Evolutionary conservation across 2,888 invertebrate species (phyloP).

Genomic region (Polia nebulosa): DNA sequence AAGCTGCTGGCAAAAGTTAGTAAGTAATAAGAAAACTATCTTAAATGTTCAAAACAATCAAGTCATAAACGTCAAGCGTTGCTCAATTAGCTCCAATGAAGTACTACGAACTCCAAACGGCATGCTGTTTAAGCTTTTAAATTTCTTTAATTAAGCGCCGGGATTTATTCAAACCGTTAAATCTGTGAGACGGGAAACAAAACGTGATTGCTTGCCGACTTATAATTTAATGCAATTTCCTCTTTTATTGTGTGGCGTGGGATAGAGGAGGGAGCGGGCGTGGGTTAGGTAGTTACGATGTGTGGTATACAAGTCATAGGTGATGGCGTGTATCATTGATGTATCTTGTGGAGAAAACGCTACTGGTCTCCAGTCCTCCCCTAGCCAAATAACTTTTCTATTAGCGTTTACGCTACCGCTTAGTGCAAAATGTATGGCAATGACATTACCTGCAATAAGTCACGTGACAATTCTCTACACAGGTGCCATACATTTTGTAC

Average conservation of each 20-base stretch:
- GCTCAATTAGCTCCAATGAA: slow-evolving; percentile 50
- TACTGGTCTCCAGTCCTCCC: too few species aligned
- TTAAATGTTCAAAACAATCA: slow-evolving; percentile 11
- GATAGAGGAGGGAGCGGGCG: slow-evolving; percentile 66
- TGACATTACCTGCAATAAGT: too few species aligned
- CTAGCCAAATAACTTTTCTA: too few species aligned
- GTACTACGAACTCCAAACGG: slow-evolving; percentile 72
- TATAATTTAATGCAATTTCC: slow-evolving; percentile 91
- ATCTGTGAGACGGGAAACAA: slow-evolving; percentile 87
- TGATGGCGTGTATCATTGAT: not conserved
- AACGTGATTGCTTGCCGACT: slow-evolving; percentile 90
- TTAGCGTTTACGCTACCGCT: too few species aligned
- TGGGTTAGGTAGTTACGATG: not conserved
- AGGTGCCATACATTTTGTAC: too few species aligned
- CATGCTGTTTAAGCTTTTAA: slow-evolving; percentile 84
- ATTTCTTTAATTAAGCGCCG: slow-evolving; percentile 88
- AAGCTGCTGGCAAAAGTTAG: too few species aligned
- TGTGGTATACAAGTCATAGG: not conserved
- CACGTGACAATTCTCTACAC: too few species aligned
- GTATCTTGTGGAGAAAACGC: too few species aligned
- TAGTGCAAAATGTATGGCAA: too few species aligned
- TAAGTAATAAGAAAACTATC: not conserved
- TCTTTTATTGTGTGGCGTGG: slow-evolving; percentile 77
- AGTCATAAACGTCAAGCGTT: slow-evolving; percentile 53
- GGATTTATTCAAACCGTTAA: slow-evolving; percentile 89